Evolutionary conservation across 2,113 vertebrate genomes (phyloP), one percentile per base, ranked within the genome.

Genomic region (Labeo catla): DNA sequence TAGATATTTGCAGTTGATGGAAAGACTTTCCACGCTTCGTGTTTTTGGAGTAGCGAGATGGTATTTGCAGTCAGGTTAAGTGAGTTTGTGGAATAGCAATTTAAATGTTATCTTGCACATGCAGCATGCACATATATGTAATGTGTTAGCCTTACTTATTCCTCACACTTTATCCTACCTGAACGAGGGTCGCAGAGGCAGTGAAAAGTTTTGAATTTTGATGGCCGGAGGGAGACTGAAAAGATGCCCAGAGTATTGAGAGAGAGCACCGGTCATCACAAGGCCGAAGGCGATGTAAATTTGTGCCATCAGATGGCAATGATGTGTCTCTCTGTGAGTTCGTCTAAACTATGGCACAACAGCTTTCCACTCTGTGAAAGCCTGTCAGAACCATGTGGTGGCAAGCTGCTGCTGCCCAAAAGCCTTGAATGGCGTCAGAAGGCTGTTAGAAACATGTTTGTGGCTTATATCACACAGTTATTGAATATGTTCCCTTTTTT

Each of bases 381-480:
- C 92, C 95, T 98, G 97, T 97, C 96, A 97, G 93, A 95, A 92
- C 93, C 96, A 95, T 94, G 95, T 96, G 96, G 96, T 92, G 94
- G 94, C 94, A 96, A 96, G 95, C 95, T 96, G 96, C 76, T 70
- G 13, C 85, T 59, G 65, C 54, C 47, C 66, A 39, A 47, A 76
- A 47, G 4, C 36, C 63, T 19, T 83, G 13, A 77, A 54, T 36
- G 28, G 23, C 28, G 34, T 65, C 74, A 65, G 76, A 6, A 61
- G 11, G 21, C 77, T 47, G 34, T 16, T 45, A 45, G 3, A 49
- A 28, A 65, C 39, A 4, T 19, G n/a, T 49, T 65, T 70, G 28
- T 52, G 16, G 15, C 23, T 82, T 81, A 43, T 59, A 19, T 45
- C 36, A 11, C n/a, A 47, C 1, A 76, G 72, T 28, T 49, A 23